Evolutionary conservation across 2,113 vertebrate genomes (phyloP).

Genomic region (Rhipidura dahli): DNA sequence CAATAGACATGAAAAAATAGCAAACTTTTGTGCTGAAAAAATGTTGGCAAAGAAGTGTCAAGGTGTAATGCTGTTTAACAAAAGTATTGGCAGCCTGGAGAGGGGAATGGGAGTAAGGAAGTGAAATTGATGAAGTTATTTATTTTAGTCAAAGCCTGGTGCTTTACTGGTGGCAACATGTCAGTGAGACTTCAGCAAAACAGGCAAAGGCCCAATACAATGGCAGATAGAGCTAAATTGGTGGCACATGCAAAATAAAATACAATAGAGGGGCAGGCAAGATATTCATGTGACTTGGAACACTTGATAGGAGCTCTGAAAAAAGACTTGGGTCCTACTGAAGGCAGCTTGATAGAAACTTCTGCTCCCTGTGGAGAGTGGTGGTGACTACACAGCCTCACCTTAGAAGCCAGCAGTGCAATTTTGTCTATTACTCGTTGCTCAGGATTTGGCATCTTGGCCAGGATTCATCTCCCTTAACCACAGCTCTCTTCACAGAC

Average conservation of each 20-base stretch:
- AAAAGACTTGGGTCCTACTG: not conserved
- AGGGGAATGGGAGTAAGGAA: not conserved
- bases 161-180: not conserved
- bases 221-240: not conserved
- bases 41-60: not conserved
- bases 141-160: not conserved
- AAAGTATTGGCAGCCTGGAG: not conserved
- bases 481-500: not conserved
- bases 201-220: not conserved
- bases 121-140: not conserved
- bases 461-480: not conserved
- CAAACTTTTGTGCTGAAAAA: not conserved
- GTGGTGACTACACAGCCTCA: rapidly evolving
- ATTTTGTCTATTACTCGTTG: not conserved
- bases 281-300: not conserved
- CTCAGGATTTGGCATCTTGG: not conserved
- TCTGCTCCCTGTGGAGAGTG: not conserved
- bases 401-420: not conserved
- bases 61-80: not conserved
- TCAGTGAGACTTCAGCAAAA: not conserved
- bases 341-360: not conserved
- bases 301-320: not conserved
- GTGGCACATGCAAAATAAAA: not conserved
- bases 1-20: not conserved
- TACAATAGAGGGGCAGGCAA: not conserved